Evolutionary conservation across 2,113 vertebrate genomes (phyloP).

Genomic region (Spea bombifrons): DNA sequence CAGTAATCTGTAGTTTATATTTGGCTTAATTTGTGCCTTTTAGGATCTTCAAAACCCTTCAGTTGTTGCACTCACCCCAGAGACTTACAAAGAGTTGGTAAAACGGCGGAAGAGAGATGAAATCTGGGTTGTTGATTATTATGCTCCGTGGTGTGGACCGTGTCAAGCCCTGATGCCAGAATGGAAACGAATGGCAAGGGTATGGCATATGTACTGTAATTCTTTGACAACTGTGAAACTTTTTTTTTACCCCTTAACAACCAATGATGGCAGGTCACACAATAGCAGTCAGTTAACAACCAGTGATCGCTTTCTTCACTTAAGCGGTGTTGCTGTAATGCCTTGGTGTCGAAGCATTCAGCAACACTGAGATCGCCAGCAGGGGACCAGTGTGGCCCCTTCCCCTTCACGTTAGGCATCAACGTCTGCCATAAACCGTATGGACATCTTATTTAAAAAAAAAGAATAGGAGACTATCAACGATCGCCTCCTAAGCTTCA

Average conservation of each 20-base stretch:
- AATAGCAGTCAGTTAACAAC: background rate
- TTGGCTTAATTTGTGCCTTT: background rate
- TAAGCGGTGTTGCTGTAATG: too few relatives aligned
- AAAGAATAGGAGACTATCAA: too few relatives aligned
- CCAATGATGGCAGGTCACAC: background rate
- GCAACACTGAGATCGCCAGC: too few relatives aligned
- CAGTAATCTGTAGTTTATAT: background rate
- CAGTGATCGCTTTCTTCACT: too few relatives aligned
- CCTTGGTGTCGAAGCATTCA: too few relatives aligned
- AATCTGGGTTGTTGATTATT: constrained; percentile 93
- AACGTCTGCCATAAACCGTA: too few relatives aligned
- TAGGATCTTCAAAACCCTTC: constrained; percentile 91
- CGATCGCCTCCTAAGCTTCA: too few relatives aligned
- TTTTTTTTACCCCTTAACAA: background rate
- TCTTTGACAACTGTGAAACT: background rate
- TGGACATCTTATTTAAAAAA: too few relatives aligned
- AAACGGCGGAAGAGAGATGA: constrained; percentile 69
- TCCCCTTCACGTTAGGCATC: too few relatives aligned
- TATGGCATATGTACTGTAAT: constrained; percentile 53
- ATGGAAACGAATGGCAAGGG: constrained; percentile 95
- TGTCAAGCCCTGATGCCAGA: constrained; percentile 93
- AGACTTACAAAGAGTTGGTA: constrained; percentile 79
- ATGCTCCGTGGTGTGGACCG: constrained; percentile 94
- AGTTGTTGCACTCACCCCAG: constrained; percentile 77
- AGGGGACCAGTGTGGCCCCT: too few relatives aligned